These are phyloP conservation scores for Dynastes grantii DNA, from an alignment of 2,888 invertebrate genomes.

Conservation along the genomic window DNA sequence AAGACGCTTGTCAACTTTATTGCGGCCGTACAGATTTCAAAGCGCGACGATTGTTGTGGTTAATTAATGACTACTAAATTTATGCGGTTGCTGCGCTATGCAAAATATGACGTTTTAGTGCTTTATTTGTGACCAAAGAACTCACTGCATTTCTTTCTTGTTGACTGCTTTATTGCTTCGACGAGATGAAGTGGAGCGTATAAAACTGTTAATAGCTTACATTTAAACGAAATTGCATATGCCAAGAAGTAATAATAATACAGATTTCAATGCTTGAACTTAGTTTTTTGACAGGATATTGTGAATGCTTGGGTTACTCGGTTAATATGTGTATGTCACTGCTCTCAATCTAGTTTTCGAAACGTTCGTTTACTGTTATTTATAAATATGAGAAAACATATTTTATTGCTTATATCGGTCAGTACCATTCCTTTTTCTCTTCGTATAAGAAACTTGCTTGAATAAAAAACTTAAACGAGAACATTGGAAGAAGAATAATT, in stretches of 20 bases:
- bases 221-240: background rate
- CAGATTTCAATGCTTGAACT: too few species aligned
- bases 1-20: constrained; percentile 38
- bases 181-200: constrained; percentile 1
- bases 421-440: background rate
- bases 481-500: too few species aligned
- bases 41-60: constrained; percentile 35
- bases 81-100: constrained; percentile 10
- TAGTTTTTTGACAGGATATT: too few species aligned
- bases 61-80: constrained; percentile 33
- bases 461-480: too few species aligned
- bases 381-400: too few species aligned
- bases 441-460: background rate
- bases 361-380: too few species aligned
- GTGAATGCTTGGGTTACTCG: too few species aligned
- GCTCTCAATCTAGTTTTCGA: too few species aligned
- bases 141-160: background rate
- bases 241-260: background rate
- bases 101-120: background rate
- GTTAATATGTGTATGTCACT: too few species aligned
- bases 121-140: background rate
- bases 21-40: constrained; percentile 18
- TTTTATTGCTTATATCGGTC: background rate
- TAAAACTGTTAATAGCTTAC: background rate
- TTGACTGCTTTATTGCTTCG: background rate